Evolutionary conservation across 2,888 invertebrate genomes (phyloP), one percentile per base, ranked within the genome.

Genomic region (Hedya salicella): DNA sequence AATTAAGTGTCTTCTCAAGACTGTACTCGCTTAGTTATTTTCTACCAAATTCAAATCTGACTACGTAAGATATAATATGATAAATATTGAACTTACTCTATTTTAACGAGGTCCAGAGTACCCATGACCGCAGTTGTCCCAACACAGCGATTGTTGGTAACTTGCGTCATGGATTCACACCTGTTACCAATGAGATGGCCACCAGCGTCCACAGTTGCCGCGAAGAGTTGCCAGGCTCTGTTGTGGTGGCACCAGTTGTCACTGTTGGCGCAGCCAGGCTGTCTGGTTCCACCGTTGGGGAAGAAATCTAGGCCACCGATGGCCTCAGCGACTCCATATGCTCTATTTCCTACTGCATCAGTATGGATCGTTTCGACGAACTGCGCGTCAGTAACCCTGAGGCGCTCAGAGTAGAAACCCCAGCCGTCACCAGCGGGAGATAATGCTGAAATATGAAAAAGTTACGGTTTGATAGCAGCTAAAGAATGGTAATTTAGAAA

Each of bases 361-460:
- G 70, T 69, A 52, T 69, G 69, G 25, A 69, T 68, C 0, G 61
- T 65, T 59, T 69, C 70, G 0, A 86, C 21, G 88, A 85, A 66
- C 5, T 65, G 16, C 3, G 68, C 70, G 25, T 68, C 62, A 11
- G 36, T 42, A 9, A 13, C 3, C 3, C 36, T 13, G 9, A 70
- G 67, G n/a, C 69, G 54, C 6, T 17, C 48, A 0, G 67, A 59
- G 14, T 39, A 54, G 0, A 5, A 9, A 2, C 14, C 64, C 64
- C 91, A 92, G 8, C 85, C 70, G 0, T 88, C 90, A 1, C 89
- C 88, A 0, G 92, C 91, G 2, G 70, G 70, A 52, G 46, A 59
- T 16, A 68, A 48, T 17, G 56, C 70, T 70, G 50, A 4, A 66
- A 53, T 13, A n/a, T n/a, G 1, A n/a, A n/a, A 0, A 6, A 53